These are phyloP conservation scores for Sipunculus nudus DNA, from an alignment of 2,888 invertebrate species.

Conservation along the genomic window DNA sequence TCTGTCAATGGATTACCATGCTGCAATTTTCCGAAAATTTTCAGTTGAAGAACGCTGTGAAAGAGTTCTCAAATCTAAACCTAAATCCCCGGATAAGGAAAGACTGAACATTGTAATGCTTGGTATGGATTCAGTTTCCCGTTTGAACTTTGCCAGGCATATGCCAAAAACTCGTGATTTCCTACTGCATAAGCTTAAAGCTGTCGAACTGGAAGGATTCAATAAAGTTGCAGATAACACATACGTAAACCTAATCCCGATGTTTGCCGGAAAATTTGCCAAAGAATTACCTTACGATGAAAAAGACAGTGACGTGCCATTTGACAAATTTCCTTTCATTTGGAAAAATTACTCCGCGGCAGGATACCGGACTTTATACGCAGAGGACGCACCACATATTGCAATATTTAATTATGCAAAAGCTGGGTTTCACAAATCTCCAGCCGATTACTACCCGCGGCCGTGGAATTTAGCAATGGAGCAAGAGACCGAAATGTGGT, in stretches of 20 bases:
- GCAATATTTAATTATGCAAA: constrained; percentile 84
- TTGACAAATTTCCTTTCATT: constrained; percentile 81
- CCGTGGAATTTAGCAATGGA: constrained; percentile 75
- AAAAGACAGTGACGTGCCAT: constrained; percentile 47
- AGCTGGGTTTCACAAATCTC: constrained; percentile 78
- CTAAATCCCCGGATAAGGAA: constrained; percentile 35
- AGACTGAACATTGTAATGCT: constrained; percentile 78
- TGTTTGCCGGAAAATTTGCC: constrained; percentile 74
- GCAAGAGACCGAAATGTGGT: constrained; percentile 46
- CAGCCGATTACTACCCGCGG: constrained; percentile 85
- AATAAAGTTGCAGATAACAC: constrained; percentile 96
- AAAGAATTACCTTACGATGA: constrained; percentile 59
- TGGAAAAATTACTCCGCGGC: constrained; percentile 81
- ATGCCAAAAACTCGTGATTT: constrained; percentile 76
- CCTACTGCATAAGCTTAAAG: constrained; percentile 73
- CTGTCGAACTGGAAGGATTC: constrained; percentile 85
- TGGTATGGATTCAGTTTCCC: constrained; percentile 86
- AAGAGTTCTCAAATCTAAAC: background rate
- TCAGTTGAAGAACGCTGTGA: constrained; percentile 21
- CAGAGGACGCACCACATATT: constrained; percentile 82
- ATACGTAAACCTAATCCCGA: constrained; percentile 86
- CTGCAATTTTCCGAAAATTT: constrained; percentile 48
- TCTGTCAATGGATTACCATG: constrained; percentile 57
- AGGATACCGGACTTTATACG: constrained; percentile 81
- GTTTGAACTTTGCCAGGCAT: constrained; percentile 84